Evolutionary conservation across 2,888 invertebrate species (phyloP), one percentile per base, ranked within the genome.

Genomic region (Hermaeophaga mercurialis): DNA sequence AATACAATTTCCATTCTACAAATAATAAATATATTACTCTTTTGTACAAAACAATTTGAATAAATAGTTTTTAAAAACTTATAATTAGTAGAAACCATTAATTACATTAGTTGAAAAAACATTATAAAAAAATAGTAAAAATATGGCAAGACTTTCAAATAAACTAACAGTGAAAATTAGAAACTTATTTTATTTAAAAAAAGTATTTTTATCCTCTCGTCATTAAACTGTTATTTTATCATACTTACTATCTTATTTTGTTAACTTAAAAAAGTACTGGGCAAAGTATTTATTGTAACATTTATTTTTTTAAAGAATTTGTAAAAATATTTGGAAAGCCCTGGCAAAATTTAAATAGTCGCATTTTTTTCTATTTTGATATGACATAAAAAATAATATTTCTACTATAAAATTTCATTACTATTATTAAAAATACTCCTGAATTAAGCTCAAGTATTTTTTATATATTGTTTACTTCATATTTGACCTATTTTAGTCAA

Each of bases 11-110:
- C 7, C 19, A 31, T 46, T 22, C 45, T 56, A 56, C 56, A 50
- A 56, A 56, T 31, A 14, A n/a, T 33, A 47, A 58, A 61, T 61
- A 61, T 61, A 61, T 61, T 61, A 61, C 61, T 61, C 61, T 61
- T 47, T 53, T 56, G 48, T 54, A 54, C 49, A 61, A 58, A 61
- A 58, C 54, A 56, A 52, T 12, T 50, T 8, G 26, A 48, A 58
- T 61, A 58, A 56, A 61, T 61, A 60, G 38, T 50, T 56, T 22
- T 14, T 34, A 54, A 39, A 15, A 49, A 53, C 34, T 39, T 24
- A 43, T 18, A 43, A 41, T 12, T 12, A 12, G 9, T 24, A 43
- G 24, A 43, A 24, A 24, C 9, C 22, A 6, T 41, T 34, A 14
- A 6, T 34, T 9, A 36, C 15, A 5, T 34, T 4, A 36, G 9